phyloP scores from a whole-genome alignment of 1,140 invertebrate genomes.

The Stenopsyche tienmushanensis region DNA sequence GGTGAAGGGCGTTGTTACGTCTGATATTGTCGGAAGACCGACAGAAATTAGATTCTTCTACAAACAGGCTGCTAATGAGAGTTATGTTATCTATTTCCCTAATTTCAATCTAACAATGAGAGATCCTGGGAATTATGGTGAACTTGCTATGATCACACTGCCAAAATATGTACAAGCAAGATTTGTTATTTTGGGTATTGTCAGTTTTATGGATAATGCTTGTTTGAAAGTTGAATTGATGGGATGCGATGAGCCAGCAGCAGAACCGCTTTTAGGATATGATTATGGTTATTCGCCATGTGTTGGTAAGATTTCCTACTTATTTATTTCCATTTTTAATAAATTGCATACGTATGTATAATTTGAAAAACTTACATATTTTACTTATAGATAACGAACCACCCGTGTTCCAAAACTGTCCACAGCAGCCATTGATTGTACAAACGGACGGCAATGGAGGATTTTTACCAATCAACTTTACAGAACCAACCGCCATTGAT shows the following conservation, averaged over 20 bases:
- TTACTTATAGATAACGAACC: slow-evolving; percentile 81
- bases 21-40: slow-evolving; percentile 90
- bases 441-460: slow-evolving; percentile 84
- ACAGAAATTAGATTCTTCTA: slow-evolving; percentile 97
- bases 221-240: slow-evolving; percentile 95
- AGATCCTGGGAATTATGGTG: slow-evolving; percentile 92
- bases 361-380: no score
- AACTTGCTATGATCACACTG: slow-evolving; percentile 92
- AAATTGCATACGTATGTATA: neutral
- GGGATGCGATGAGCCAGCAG: slow-evolving; percentile 85
- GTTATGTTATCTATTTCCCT: slow-evolving; percentile 95
- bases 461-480: slow-evolving; percentile 86
- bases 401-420: slow-evolving; percentile 94
- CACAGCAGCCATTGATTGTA: slow-evolving; percentile 86
- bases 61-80: slow-evolving; percentile 89
- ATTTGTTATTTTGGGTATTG: slow-evolving; percentile 91
- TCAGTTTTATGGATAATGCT: slow-evolving; percentile 94
- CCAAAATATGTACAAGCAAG: slow-evolving; percentile 90
- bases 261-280: slow-evolving; percentile 83
- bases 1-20: slow-evolving; percentile 92
- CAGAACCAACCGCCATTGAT: slow-evolving; percentile 88
- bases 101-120: slow-evolving; percentile 92
- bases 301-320: slow-evolving; percentile 66
- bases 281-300: slow-evolving; percentile 93
- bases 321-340: neutral